Evolutionary conservation across 2,113 vertebrate species (phyloP).

Genomic region (Mirza zaza): DNA sequence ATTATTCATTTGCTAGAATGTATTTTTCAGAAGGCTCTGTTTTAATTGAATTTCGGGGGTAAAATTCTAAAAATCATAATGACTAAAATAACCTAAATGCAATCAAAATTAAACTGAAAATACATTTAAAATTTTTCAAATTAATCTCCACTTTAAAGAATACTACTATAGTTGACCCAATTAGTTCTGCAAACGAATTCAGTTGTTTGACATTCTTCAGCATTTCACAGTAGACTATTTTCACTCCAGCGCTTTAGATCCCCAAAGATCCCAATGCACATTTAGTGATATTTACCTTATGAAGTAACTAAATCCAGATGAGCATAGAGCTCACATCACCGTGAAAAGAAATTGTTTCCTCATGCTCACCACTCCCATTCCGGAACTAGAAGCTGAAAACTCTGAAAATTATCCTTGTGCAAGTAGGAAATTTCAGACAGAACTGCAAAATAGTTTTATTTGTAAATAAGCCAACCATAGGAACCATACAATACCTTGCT

Average conservation of each 20-base stretch:
- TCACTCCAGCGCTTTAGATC: constrained; percentile 23
- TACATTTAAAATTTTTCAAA: constrained; percentile 29
- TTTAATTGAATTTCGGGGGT: constrained; percentile 63
- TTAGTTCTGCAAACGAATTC: constrained; percentile 59
- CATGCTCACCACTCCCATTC: constrained; percentile 51
- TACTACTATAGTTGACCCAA: constrained; percentile 46
- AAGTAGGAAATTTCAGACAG: constrained; percentile 47
- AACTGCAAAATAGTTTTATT: constrained; percentile 61
- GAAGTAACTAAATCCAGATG: constrained; percentile 79
- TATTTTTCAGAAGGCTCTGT: constrained; percentile 54
- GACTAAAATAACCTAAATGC: constrained; percentile 65
- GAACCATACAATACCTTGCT: background rate
- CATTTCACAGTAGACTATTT: constrained; percentile 45
- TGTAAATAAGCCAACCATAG: constrained; percentile 56
- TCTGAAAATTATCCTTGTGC: constrained; percentile 46
- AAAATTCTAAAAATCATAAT: constrained; percentile 66
- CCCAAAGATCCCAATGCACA: constrained; percentile 41
- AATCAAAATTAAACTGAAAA: constrained; percentile 66
- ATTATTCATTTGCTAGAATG: constrained; percentile 17
- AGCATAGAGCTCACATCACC: constrained; percentile 48
- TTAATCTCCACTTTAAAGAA: constrained; percentile 60
- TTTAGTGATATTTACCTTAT: constrained; percentile 74
- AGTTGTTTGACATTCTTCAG: constrained; percentile 48
- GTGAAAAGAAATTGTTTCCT: constrained; percentile 75
- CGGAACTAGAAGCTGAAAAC: constrained; percentile 52